These are phyloP conservation scores for Zosterops japonicus DNA, from an alignment of 2,113 vertebrate species.

Conservation along the genomic window DNA sequence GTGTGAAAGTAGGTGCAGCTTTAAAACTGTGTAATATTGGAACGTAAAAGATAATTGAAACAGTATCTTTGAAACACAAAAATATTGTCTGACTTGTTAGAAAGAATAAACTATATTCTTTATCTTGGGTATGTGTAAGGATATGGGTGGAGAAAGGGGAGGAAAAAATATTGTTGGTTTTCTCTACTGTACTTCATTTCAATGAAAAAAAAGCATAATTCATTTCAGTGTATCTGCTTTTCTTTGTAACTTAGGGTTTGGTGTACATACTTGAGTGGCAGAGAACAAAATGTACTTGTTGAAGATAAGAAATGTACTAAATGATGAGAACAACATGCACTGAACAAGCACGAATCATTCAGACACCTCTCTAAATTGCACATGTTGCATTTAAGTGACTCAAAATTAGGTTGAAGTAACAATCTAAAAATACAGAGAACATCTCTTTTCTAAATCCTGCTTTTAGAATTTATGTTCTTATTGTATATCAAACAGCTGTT, in stretches of 20 bases:
- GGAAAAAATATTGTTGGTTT: neutral
- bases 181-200: constrained; percentile 1
- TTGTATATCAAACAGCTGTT: neutral
- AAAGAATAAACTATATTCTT: neutral
- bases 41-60: neutral
- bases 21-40: neutral
- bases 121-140: neutral
- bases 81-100: neutral
- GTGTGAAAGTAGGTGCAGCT: neutral
- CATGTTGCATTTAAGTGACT: neutral
- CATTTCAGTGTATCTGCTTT: constrained; percentile 27
- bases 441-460: neutral
- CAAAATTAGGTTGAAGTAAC: neutral
- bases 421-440: neutral
- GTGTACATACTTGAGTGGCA: constrained; percentile 52
- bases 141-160: neutral
- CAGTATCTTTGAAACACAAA: neutral
- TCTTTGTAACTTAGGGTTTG: constrained; percentile 45
- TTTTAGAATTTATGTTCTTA: neutral
- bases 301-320: constrained; percentile 66
- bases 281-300: constrained; percentile 72
- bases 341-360: constrained; percentile 40
- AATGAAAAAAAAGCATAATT: constrained; percentile 44
- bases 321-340: constrained; percentile 67
- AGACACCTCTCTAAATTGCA: neutral